These are phyloP conservation scores for Eulemur rubriventer DNA, from an alignment of 2,797 vertebrate genomes.

Conservation along the genomic window DNA sequence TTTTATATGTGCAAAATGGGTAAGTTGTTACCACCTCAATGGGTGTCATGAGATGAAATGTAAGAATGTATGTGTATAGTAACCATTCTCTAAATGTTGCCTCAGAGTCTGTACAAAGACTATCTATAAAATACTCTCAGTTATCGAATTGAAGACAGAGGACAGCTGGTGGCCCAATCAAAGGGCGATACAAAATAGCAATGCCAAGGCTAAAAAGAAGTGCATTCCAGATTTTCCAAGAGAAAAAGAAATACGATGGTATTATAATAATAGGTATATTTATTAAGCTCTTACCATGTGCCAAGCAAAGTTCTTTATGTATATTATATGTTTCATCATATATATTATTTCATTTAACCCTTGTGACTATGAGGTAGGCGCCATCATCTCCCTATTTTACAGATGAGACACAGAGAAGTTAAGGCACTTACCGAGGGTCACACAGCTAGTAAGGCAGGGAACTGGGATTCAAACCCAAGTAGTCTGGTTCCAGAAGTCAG, in stretches of 20 bases:
- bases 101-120: not conserved
- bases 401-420: not conserved
- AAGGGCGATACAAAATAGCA: not conserved
- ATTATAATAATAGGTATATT: not conserved
- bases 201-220: not conserved
- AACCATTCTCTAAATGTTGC: not conserved
- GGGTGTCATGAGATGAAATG: not conserved
- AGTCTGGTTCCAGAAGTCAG: not conserved
- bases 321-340: not conserved
- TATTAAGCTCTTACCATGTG: not conserved
- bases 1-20: not conserved
- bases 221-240: not conserved
- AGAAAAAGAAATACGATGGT: not conserved
- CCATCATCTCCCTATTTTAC: not conserved
- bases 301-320: not conserved
- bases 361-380: not conserved
- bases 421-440: not conserved
- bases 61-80: not conserved
- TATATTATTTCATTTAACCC: not conserved
- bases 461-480: not conserved
- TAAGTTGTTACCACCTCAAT: not conserved
- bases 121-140: not conserved
- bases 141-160: not conserved
- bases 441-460: not conserved
- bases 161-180: not conserved